Percentiles rank a stretch among this genome's conserved stretches.
Conservation (phyloP, 2,113 vertebrate genomes). For the Brevimyrus niger region DNA sequence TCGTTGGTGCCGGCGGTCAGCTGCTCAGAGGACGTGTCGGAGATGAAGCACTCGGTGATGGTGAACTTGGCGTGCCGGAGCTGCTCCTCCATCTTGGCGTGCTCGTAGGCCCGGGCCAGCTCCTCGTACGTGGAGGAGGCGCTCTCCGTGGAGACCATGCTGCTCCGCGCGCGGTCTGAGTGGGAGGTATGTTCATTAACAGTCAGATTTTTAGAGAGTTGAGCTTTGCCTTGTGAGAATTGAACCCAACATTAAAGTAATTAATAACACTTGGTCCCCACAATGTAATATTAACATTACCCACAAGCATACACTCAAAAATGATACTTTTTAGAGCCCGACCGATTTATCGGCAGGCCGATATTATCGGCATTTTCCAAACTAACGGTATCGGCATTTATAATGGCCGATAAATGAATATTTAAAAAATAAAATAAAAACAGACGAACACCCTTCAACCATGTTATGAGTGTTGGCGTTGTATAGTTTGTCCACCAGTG, state of each 20-base stretch:
- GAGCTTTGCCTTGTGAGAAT: too few species aligned
- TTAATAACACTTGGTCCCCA: neutral
- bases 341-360: too few species aligned
- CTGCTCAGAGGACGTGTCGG: conserved; percentile 96
- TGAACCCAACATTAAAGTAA: too few species aligned
- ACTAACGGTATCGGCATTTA: too few species aligned
- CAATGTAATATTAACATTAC: neutral
- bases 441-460: too few species aligned
- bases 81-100: conserved; percentile 99
- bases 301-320: neutral
- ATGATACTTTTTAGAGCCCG: too few species aligned
- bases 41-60: conserved; percentile 99
- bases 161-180: conserved; percentile 92
- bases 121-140: conserved; percentile 98
- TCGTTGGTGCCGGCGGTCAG: conserved; percentile 97
- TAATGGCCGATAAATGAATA: too few species aligned
- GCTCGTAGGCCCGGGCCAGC: conserved; percentile 92
- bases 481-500: too few species aligned
- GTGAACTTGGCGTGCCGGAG: conserved; percentile 98
- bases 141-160: conserved; percentile 99
- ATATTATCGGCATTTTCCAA: too few species aligned
- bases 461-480: too few species aligned
- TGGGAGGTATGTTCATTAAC: fast-evolving
- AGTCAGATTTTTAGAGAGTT: neutral
- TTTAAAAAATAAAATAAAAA: too few species aligned